Percentiles rank a stretch among this genome's conserved stretches.
phyloP scores from a whole-genome alignment of 2,113 vertebrate species.

The Montifringilla adamsi region DNA sequence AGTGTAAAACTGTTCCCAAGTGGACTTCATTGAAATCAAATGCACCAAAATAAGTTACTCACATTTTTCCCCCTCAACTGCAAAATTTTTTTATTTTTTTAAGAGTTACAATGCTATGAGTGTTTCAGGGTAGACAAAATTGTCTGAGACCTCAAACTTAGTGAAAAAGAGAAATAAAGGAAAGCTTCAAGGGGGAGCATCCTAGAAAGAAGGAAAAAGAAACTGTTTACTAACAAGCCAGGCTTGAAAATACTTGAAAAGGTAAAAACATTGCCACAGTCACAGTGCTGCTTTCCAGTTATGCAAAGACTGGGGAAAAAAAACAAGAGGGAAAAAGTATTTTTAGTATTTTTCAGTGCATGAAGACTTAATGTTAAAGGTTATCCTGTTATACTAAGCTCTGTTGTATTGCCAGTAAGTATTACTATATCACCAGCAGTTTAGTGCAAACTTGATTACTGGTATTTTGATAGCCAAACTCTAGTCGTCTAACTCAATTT shows the following conservation, averaged over 20 bases:
- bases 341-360: not conserved
- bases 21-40: not conserved
- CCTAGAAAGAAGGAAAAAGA: not conserved
- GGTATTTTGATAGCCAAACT: constrained; percentile 30
- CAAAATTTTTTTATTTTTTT: not conserved
- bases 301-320: not conserved
- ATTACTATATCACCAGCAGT: not conserved
- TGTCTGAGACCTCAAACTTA: not conserved
- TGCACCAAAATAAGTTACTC: not conserved
- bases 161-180: not conserved
- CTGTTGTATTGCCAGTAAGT: not conserved
- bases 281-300: not conserved
- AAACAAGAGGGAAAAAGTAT: not conserved
- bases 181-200: not conserved
- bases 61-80: not conserved
- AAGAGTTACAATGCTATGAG: not conserved
- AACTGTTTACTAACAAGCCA: not conserved
- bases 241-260: not conserved
- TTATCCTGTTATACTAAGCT: not conserved
- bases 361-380: not conserved
- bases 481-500: constrained; percentile 53
- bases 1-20: not conserved
- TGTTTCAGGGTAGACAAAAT: not conserved
- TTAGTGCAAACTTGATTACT: constrained; percentile 6
- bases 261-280: not conserved